Evolutionary conservation across 2,113 vertebrate species (phyloP).

Genomic region (Falco punctatus): DNA sequence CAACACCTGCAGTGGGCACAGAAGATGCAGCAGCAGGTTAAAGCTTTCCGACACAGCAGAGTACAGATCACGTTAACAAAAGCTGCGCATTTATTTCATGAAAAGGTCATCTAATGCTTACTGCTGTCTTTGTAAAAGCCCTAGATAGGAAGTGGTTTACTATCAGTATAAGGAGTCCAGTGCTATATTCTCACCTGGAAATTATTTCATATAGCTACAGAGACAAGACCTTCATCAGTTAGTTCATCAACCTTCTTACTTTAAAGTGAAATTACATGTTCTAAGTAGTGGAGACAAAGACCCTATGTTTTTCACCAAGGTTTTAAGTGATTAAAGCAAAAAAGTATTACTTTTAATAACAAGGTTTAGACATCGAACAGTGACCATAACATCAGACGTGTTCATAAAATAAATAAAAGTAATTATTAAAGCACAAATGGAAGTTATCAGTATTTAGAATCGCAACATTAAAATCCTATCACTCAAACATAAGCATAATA

Average conservation of each 20-base stretch:
- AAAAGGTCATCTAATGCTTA: neutral
- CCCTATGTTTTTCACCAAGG: neutral
- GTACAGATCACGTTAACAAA: neutral
- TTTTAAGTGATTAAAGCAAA: neutral
- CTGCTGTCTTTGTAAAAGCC: neutral
- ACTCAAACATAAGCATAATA: neutral
- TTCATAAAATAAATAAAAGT: neutral
- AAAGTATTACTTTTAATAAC: neutral
- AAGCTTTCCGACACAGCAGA: neutral
- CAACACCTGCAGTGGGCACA: slow-evolving; percentile 23
- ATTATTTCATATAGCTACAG: neutral
- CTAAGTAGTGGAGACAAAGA: neutral
- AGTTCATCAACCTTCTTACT: neutral
- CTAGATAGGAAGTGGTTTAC: neutral
- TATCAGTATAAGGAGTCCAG: neutral
- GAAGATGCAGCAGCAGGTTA: neutral
- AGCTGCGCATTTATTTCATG: neutral
- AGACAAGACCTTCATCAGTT: neutral
- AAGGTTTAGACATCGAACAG: neutral
- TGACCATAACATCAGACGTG: neutral
- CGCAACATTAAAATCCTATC: neutral
- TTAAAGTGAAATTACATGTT: neutral
- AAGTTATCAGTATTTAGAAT: neutral
- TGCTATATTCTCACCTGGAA: neutral
- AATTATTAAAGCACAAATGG: neutral